Conservation (phyloP, 2,797 vertebrate genomes). For the Oryzias sinensis region DNA sequence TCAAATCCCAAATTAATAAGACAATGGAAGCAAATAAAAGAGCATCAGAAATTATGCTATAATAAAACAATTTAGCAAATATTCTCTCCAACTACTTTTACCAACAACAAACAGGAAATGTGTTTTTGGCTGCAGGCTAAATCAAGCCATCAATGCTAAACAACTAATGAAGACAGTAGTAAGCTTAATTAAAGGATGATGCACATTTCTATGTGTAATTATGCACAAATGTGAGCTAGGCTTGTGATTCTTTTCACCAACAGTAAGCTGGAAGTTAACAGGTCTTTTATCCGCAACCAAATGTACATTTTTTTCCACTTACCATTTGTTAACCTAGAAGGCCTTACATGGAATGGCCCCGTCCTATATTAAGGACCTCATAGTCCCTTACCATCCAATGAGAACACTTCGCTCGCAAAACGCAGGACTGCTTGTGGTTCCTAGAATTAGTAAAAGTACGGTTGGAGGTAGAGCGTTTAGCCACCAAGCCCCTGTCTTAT, state of each 20-base stretch:
- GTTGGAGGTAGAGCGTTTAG: no score
- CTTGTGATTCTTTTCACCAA: conserved; percentile 29
- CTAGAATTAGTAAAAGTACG: no score
- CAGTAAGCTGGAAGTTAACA: conserved; percentile 56
- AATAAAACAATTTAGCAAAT: conserved; percentile 32
- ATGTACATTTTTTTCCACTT: conserved; percentile 11
- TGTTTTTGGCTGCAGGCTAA: conserved; percentile 50
- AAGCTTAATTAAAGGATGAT: conserved; percentile 34
- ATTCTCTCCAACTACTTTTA: conserved; percentile 34
- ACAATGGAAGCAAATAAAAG: conserved; percentile 19
- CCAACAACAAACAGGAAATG: conserved; percentile 30
- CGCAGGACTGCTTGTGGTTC: no score
- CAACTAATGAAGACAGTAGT: conserved; percentile 52
- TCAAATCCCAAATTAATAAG: conserved; percentile 16
- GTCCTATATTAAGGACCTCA: no score
- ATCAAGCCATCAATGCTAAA: conserved; percentile 51
- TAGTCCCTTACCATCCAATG: no score
- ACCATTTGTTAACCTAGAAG: no score
- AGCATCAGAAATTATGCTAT: conserved; percentile 30
- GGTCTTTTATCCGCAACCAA: conserved; percentile 56
- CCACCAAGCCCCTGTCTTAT: no score
- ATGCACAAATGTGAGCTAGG: conserved; percentile 29
- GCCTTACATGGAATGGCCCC: no score
- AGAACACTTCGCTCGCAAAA: no score
- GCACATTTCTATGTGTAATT: conserved; percentile 38